phyloP scores from a whole-genome alignment of 2,113 vertebrate genomes.

The Budorcas taxicolor region DNA sequence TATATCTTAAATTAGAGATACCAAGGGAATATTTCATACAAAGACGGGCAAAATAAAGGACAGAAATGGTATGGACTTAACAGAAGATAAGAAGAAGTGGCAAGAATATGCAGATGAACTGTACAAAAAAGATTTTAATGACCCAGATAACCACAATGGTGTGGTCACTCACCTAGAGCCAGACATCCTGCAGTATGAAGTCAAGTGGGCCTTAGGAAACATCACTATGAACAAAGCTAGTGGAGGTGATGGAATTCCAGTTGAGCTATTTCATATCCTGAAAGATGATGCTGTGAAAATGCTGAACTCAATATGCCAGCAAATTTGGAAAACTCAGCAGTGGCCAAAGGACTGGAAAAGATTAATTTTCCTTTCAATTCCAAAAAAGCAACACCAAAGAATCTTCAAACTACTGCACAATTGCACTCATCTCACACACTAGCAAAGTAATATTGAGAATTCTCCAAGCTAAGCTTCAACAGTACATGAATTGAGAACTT shows the following conservation, averaged over 20 bases:
- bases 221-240: background rate
- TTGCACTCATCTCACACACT: background rate
- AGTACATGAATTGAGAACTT: background rate
- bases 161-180: background rate
- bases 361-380: background rate
- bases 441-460: background rate
- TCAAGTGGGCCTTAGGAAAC: background rate
- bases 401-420: background rate
- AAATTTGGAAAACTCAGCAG: background rate
- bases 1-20: background rate
- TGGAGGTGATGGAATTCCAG: background rate
- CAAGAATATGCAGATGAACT: background rate
- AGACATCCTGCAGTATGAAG: background rate
- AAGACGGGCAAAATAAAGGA: background rate
- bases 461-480: background rate
- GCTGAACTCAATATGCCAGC: background rate
- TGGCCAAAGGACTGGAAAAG: background rate
- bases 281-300: background rate
- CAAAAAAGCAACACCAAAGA: background rate
- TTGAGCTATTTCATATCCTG: background rate
- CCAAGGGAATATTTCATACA: background rate
- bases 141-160: background rate
- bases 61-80: background rate
- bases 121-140: background rate
- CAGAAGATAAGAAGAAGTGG: background rate